phyloP scores from a whole-genome alignment of 2,113 vertebrate genomes.

The Chamaea fasciata region DNA sequence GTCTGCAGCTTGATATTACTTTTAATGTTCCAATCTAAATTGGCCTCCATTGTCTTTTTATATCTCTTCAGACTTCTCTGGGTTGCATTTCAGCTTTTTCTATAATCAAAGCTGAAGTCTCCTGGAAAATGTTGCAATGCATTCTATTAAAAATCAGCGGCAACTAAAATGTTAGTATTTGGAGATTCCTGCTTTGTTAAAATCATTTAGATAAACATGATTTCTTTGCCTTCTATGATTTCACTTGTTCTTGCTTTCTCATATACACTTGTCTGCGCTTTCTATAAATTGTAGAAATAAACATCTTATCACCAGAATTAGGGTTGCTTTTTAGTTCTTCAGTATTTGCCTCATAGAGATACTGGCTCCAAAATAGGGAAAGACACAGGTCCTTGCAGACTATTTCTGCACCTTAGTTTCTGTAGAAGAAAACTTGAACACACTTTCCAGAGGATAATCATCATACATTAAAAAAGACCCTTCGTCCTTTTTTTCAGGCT shows the following conservation, averaged over 20 bases:
- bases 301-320: neutral
- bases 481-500: neutral
- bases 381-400: neutral
- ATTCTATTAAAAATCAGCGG: neutral
- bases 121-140: neutral
- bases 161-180: neutral
- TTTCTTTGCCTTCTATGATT: neutral
- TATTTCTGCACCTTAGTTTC: neutral
- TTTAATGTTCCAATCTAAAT: conserved; percentile 11
- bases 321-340: neutral
- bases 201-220: neutral
- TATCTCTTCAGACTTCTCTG: neutral
- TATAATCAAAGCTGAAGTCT: neutral
- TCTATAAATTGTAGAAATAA: neutral
- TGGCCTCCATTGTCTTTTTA: neutral
- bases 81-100: neutral
- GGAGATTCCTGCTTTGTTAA: neutral
- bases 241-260: neutral
- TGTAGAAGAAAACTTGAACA: neutral
- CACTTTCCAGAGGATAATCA: accelerated
- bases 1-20: neutral
- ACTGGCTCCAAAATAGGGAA: neutral
- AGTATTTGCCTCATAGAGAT: neutral
- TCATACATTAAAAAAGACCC: neutral
- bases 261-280: neutral